Conservation (phyloP, 2,797 vertebrate species). For the Alectoris magna region DNA sequence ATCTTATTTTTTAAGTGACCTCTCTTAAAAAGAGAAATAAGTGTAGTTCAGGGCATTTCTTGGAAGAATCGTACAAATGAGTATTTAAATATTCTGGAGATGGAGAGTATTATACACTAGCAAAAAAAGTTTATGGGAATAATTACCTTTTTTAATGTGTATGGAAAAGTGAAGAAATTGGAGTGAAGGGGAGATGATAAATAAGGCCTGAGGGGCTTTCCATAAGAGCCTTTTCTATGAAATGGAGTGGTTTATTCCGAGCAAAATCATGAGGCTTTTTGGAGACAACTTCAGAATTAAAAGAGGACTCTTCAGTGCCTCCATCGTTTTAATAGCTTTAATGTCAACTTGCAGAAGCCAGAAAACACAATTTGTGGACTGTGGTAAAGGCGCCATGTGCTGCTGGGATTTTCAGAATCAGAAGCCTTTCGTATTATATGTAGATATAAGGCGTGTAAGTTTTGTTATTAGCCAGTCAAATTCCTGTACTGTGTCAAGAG, state of each 20-base stretch:
- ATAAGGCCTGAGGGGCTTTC: not conserved
- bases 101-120: not conserved
- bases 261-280: not conserved
- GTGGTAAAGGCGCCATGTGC: not conserved
- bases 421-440: not conserved
- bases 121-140: not conserved
- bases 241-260: not conserved
- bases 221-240: not conserved
- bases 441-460: not conserved
- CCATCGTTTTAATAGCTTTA: not conserved
- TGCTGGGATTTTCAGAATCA: not conserved
- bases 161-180: not conserved
- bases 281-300: not conserved
- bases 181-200: not conserved
- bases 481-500: not conserved
- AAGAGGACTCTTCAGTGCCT: not conserved
- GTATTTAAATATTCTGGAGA: not conserved
- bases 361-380: not conserved
- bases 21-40: not conserved
- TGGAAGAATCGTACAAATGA: not conserved
- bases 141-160: not conserved
- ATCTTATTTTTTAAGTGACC: not conserved
- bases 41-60: not conserved
- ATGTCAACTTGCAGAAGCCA: not conserved
- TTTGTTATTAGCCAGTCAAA: constrained; percentile 1